phyloP scores from a whole-genome alignment of 2,113 vertebrate genomes.

The Pelvicachromis taeniatus region DNA sequence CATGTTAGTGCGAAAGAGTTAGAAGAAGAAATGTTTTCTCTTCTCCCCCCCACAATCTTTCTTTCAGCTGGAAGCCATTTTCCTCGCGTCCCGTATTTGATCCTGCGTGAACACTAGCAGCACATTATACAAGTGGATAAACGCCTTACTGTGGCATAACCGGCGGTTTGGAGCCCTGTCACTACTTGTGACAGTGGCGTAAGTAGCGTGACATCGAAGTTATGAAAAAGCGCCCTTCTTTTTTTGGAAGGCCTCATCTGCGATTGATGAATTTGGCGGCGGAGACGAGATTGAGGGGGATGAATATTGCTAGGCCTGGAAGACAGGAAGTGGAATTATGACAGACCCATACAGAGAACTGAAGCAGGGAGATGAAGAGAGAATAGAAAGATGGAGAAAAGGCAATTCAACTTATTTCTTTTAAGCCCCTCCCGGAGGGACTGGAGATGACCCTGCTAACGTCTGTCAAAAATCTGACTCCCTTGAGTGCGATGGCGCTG shows the following conservation, averaged over 20 bases:
- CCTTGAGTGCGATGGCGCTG: slow-evolving; percentile 41
- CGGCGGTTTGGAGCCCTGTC: slow-evolving; percentile 32
- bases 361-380: not conserved
- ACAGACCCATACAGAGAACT: slow-evolving; percentile 36
- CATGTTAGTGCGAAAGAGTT: slow-evolving; percentile 66
- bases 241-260: slow-evolving; percentile 38
- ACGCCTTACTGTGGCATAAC: slow-evolving; percentile 46
- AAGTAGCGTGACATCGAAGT: slow-evolving; percentile 65
- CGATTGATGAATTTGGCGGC: slow-evolving; percentile 52
- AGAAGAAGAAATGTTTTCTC: slow-evolving; percentile 57
- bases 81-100: slow-evolving; percentile 48
- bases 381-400: slow-evolving; percentile 34
- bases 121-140: slow-evolving; percentile 62
- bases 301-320: slow-evolving; percentile 34
- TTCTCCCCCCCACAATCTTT: not conserved
- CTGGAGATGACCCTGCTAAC: slow-evolving; percentile 62
- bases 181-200: slow-evolving; percentile 56
- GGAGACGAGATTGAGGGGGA: slow-evolving; percentile 26
- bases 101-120: slow-evolving; percentile 39
- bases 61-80: slow-evolving; percentile 62
- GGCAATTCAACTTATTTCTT: slow-evolving; percentile 60
- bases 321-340: slow-evolving; percentile 64
- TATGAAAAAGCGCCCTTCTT: slow-evolving; percentile 27
- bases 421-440: slow-evolving; percentile 52
- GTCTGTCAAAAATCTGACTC: slow-evolving; percentile 57